Percentiles rank a stretch among this genome's conserved stretches.
These are phyloP conservation scores for Thunnus maccoyii DNA, from an alignment of 2,113 vertebrate species.

Conservation along the genomic window DNA sequence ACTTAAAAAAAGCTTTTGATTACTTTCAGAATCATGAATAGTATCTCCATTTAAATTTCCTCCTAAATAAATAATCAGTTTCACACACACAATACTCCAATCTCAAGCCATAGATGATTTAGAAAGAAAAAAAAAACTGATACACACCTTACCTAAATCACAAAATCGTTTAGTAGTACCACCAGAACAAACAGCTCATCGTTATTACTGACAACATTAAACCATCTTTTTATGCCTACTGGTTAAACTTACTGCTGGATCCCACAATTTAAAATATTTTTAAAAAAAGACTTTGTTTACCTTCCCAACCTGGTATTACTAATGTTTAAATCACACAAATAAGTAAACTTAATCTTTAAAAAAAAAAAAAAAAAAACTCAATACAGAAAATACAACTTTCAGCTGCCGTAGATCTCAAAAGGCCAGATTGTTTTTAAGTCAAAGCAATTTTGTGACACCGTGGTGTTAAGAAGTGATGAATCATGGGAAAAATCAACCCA, in stretches of 20 bases:
- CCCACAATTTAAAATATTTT: neutral
- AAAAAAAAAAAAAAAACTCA: conserved; percentile 13
- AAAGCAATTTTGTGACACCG: neutral
- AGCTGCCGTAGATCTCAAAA: conserved; percentile 59
- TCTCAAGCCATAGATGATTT: conserved; percentile 31
- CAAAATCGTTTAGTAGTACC: conserved; percentile 48
- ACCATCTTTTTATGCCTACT: neutral
- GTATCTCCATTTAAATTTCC: conserved; percentile 33
- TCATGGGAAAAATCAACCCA: neutral
- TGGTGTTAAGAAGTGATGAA: neutral
- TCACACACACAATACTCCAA: conserved; percentile 36
- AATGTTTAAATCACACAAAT: conserved; percentile 16
- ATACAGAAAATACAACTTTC: neutral
- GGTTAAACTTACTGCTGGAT: conserved; percentile 14
- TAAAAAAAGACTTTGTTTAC: neutral
- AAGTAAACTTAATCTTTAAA: neutral
- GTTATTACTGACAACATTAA: conserved; percentile 41
- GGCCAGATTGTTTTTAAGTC: conserved; percentile 29
- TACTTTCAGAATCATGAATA: conserved; percentile 37
- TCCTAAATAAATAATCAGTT: conserved; percentile 66
- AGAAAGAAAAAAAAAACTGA: conserved; percentile 18
- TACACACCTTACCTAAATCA: conserved; percentile 40
- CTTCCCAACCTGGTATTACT: neutral
- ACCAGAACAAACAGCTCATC: conserved; percentile 57
- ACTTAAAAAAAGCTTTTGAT: conserved; percentile 50